Base-by-base conservation (phyloP, 2,888 invertebrate genomes). In the Shargacucullia verbasci region DNA sequence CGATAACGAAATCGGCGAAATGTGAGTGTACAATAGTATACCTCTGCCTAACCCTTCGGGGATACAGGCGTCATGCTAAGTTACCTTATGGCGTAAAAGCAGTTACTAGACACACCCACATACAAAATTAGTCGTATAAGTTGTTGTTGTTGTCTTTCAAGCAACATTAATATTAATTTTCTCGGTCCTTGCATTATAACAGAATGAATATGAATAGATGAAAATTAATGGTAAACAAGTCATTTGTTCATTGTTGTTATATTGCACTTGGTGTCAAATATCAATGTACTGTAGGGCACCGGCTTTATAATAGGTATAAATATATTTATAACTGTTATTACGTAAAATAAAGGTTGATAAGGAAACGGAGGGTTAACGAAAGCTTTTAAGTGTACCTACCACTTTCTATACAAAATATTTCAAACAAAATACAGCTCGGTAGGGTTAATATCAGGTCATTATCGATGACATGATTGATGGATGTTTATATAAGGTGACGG, bases 161-260 rank as follows among this genome's bases (percentile, higher is more conserved):
- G 12, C 15, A 38, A 55, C 70, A 73, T 70, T 59, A 73, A 73
- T 73, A 73, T 70, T 72, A 60, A 74, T 74, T 70, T 60, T 55
- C 40, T 41, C 56, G 29, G 59, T 55, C 53, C 56, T 54, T 66
- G 40, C 35, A 52, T 65, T 50, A 52, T 34, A 33, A 9, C 29
- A 29, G 37, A 66, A 71, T 73, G 65, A 74, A 66, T 71, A 69
- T 69, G 43, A 68, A 68, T 73, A 52, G 40, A 73, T 63, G 62
- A 74, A 69, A 74, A 72, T 70, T 47, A 70, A 74, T 75, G 58
- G 12, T 67, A 74, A 68, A 56, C 61, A 73, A 60, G 54, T 70
- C 45, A 60, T 71, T 68, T 65, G 70, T 71, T 59, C 71, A 60
- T 57, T 55, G 58, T 68, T 59, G 41, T 70, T 46, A 43, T 47